Conservation (phyloP, 2,797 vertebrate genomes). For the Sebastes goodei region DNA sequence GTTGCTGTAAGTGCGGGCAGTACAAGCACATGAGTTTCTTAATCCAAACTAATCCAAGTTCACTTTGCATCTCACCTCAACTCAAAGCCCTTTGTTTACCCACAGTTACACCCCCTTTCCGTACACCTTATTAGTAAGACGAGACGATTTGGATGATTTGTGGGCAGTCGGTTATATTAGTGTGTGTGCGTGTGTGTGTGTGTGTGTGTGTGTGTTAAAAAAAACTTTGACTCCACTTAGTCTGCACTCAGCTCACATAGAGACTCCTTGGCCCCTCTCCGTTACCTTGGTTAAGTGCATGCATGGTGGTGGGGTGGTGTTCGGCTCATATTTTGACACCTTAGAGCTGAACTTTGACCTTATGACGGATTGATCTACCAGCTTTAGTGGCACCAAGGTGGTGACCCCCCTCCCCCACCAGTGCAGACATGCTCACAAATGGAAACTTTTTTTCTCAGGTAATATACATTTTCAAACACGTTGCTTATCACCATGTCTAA, state of each 20-base stretch:
- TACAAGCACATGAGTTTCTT: background rate
- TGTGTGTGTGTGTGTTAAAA: background rate
- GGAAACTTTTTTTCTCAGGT: constrained; percentile 4
- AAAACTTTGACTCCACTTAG: constrained; percentile 30
- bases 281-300: constrained; percentile 15
- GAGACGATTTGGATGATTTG: constrained; percentile 17
- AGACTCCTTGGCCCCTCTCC: background rate
- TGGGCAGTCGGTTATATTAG: background rate
- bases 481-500: background rate
- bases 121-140: constrained; percentile 11
- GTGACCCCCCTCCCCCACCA: background rate
- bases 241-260: constrained; percentile 17
- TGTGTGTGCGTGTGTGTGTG: background rate
- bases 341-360: constrained; percentile 47
- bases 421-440: background rate
- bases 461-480: background rate
- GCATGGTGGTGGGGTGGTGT: background rate
- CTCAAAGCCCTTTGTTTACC: constrained; percentile 23
- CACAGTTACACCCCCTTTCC: background rate
- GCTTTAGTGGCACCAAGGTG: constrained; percentile 5
- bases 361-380: constrained; percentile 31
- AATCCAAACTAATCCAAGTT: background rate
- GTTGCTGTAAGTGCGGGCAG: background rate
- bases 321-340: constrained; percentile 41
- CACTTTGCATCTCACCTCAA: background rate